These are phyloP conservation scores for Poeciliopsis infans DNA, from an alignment of 2,797 vertebrate species.

Conservation along the genomic window DNA sequence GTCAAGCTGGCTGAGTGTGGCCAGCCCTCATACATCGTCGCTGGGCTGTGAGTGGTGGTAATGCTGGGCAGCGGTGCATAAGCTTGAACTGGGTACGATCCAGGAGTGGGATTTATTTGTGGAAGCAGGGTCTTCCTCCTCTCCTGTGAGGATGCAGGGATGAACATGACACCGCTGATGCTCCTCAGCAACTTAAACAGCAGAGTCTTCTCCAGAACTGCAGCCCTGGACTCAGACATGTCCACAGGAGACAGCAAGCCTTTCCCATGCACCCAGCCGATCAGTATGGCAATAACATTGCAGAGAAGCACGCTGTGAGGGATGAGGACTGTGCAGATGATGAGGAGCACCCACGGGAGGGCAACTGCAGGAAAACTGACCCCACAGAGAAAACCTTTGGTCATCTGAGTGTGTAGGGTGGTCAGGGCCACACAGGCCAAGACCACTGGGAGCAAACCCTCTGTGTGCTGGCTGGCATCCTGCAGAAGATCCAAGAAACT, in stretches of 20 bases:
- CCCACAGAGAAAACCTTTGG: slow-evolving; percentile 69
- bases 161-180: slow-evolving; percentile 41
- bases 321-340: slow-evolving; percentile 55
- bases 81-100: slow-evolving; percentile 75
- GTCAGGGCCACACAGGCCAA: slow-evolving; percentile 71
- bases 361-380: slow-evolving; percentile 69
- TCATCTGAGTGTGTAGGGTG: slow-evolving; percentile 69
- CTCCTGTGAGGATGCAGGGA: slow-evolving; percentile 66
- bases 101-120: slow-evolving; percentile 67
- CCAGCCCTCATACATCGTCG: slow-evolving; percentile 67
- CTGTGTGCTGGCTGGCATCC: slow-evolving; percentile 16
- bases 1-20: not conserved
- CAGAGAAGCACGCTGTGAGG: slow-evolving; percentile 68
- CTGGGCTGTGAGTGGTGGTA: not conserved
- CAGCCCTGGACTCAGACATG: slow-evolving; percentile 66
- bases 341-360: slow-evolving; percentile 72
- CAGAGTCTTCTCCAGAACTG: slow-evolving; percentile 62
- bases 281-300: slow-evolving; percentile 62
- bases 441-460: slow-evolving; percentile 62
- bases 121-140: slow-evolving; percentile 73
- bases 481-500: slow-evolving; percentile 66
- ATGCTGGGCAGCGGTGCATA: slow-evolving; percentile 61
- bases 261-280: slow-evolving; percentile 66
- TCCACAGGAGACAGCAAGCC: slow-evolving; percentile 65
- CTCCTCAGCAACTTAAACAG: slow-evolving; percentile 65